A percentile compares a stretch with the other conserved stretches of the same genome.
phyloP scores from a whole-genome alignment of 2,888 invertebrate species.

The Scelioninae gen. 2 region DNA sequence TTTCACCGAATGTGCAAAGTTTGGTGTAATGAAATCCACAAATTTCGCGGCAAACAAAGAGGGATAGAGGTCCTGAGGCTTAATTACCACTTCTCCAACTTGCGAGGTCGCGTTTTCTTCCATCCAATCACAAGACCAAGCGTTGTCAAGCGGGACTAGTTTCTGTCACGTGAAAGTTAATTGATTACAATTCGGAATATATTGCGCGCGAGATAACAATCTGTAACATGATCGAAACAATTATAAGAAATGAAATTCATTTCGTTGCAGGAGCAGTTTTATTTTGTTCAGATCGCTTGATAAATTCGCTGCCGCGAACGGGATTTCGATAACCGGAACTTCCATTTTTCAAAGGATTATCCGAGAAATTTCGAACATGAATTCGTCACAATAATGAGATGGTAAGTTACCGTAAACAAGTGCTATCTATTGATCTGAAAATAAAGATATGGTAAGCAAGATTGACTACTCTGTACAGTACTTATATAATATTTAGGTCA shows the following conservation, averaged over 20 bases:
- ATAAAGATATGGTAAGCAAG: too few relatives aligned
- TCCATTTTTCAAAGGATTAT: too few relatives aligned
- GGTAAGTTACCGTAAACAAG: too few relatives aligned
- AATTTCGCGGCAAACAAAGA: slow-evolving; percentile 38
- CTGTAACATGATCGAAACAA: slow-evolving; percentile 1
- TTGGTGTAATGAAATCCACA: slow-evolving; percentile 32
- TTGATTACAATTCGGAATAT: slow-evolving; percentile 32
- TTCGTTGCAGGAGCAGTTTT: slow-evolving; percentile 3
- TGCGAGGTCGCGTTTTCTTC: too few relatives aligned
- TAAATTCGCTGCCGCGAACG: slow-evolving; percentile 7
- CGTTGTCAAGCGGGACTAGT: slow-evolving; percentile 20
- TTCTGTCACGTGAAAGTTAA: slow-evolving; percentile 23
- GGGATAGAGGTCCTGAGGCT: not conserved
- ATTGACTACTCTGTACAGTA: too few relatives aligned
- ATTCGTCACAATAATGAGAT: too few relatives aligned
- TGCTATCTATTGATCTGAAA: too few relatives aligned
- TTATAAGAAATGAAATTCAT: not conserved
- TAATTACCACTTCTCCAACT: slow-evolving; percentile 23
- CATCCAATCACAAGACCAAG: slow-evolving; percentile 18
- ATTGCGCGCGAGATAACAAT: slow-evolving; percentile 21
- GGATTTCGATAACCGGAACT: too few relatives aligned
- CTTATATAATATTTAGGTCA: too few relatives aligned
- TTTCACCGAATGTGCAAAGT: slow-evolving; percentile 35
- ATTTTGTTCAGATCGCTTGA: slow-evolving; percentile 31
- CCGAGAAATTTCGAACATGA: too few relatives aligned